Conservation (phyloP, 2,113 vertebrate genomes). For the Alligator mississippiensis region DNA sequence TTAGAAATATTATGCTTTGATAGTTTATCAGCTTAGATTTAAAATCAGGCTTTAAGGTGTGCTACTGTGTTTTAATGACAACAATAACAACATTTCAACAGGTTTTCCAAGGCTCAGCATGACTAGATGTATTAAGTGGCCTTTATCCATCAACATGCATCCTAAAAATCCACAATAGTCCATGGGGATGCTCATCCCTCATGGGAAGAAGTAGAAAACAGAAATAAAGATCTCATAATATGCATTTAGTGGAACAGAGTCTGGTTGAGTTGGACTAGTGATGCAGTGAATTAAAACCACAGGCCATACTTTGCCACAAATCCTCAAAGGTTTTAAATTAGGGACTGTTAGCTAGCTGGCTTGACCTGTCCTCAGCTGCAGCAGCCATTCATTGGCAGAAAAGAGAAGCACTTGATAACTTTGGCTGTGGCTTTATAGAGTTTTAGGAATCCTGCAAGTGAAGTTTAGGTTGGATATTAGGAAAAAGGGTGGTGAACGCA, state of each 20-base stretch:
- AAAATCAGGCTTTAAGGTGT: not conserved
- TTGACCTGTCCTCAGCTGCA: not conserved
- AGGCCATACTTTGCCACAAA: not conserved
- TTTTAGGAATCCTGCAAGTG: not conserved
- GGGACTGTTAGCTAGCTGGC: not conserved
- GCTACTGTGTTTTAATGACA: rapidly evolving
- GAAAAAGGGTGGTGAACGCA: no score
- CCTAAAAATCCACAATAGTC: not conserved
- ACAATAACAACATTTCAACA: not conserved
- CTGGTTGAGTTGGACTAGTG: not conserved
- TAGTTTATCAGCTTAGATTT: not conserved
- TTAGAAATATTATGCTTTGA: not conserved
- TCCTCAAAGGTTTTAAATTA: not conserved
- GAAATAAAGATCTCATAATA: not conserved
- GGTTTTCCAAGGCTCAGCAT: not conserved
- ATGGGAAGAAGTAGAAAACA: not conserved
- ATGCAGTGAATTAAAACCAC: not conserved
- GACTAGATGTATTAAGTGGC: not conserved
- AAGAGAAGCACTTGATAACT: not conserved
- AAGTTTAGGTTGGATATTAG: no score
- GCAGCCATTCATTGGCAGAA: not conserved
- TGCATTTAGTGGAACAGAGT: no score
- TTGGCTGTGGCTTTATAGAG: not conserved
- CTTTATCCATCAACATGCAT: not conserved
- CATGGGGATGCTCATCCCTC: not conserved